Conservation (phyloP, 2,888 invertebrate genomes). For the Bibio marci region DNA sequence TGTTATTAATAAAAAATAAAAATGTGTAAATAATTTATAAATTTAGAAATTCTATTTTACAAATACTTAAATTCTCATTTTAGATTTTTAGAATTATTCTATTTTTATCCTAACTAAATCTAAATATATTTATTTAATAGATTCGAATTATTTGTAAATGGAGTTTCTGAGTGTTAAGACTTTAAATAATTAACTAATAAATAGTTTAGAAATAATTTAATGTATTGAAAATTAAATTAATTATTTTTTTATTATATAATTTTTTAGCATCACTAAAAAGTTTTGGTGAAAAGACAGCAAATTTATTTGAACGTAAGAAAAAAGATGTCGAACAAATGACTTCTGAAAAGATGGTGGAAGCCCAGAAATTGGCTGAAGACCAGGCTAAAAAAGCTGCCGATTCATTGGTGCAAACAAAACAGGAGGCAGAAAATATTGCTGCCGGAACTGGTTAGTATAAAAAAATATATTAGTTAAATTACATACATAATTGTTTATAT, state of each 20-base stretch:
- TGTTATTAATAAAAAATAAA: too few relatives aligned
- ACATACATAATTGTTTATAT: not conserved
- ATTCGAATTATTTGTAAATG: too few relatives aligned
- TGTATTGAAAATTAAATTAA: not conserved
- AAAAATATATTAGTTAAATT: not conserved
- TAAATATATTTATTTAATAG: too few relatives aligned
- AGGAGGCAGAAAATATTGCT: slow-evolving; percentile 34
- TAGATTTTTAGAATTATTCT: too few relatives aligned
- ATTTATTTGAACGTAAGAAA: slow-evolving; percentile 53
- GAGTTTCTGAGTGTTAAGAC: too few relatives aligned
- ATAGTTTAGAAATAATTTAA: too few relatives aligned
- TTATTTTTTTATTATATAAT: not conserved
- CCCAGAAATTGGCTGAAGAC: slow-evolving; percentile 42
- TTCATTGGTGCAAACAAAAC: slow-evolving; percentile 38
- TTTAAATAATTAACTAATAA: too few relatives aligned
- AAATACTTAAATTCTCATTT: too few relatives aligned
- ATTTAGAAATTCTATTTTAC: too few relatives aligned
- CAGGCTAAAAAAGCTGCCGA: slow-evolving; percentile 46
- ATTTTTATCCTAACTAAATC: too few relatives aligned
- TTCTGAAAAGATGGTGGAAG: slow-evolving; percentile 40
- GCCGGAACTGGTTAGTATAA: slow-evolving; percentile 29
- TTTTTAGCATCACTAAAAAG: slow-evolving; percentile 47
- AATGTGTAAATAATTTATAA: too few relatives aligned
- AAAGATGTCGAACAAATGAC: slow-evolving; percentile 48
- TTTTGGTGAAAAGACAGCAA: slow-evolving; percentile 53